Evolutionary conservation across 2,797 vertebrate genomes (phyloP), one percentile per base, ranked within the genome.

Genomic region (Parauchenoglanis ngamensis): DNA sequence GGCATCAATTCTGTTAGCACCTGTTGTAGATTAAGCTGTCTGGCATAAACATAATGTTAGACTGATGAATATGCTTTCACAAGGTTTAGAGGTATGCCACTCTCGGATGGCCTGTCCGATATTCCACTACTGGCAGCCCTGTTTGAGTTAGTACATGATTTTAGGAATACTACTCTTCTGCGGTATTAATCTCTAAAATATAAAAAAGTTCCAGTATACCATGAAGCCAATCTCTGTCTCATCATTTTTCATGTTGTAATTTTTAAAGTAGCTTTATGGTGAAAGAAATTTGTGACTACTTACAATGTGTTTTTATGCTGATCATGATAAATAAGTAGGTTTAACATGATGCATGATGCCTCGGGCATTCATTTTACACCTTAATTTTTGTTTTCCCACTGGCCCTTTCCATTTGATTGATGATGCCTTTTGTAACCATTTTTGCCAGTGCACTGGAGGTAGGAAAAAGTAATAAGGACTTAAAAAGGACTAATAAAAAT

Each of bases 21-120:
- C 56, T 25, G 61, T 40, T 56, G 21, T 86, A 56, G 28, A 78
- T 78, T 67, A 44, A 56, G 31, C 31, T 54, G 44, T 40, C 59
- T 77, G 75, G 73, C 75, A 40, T 31, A 65, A 77, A 67, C 40
- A 65, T 65, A 77, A 76, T 85, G 72, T 76, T 63, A 49, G 19
- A 21, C 70, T 85, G 57, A 75, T 85, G 44, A 52, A 67, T 54
- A 77, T 77, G n/a, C 59, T 67, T 63, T 63, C 61, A 49, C n/a
- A 65, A 28, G 70, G 54, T 63, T 52, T 52, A 63, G 31, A 85
- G 15, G 46, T 13, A 15, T 25, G 1, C 31, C 17, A 78, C 7
- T 40, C 25, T 85, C 52, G 31, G 12, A 65, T 65, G 25, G 17
- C 13, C 23, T 17, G 15, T 19, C 59, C 65, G 40, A 61, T 25